These are phyloP conservation scores for Drosophila anceps DNA, from an alignment of 2,888 invertebrate species.

Conservation along the genomic window DNA sequence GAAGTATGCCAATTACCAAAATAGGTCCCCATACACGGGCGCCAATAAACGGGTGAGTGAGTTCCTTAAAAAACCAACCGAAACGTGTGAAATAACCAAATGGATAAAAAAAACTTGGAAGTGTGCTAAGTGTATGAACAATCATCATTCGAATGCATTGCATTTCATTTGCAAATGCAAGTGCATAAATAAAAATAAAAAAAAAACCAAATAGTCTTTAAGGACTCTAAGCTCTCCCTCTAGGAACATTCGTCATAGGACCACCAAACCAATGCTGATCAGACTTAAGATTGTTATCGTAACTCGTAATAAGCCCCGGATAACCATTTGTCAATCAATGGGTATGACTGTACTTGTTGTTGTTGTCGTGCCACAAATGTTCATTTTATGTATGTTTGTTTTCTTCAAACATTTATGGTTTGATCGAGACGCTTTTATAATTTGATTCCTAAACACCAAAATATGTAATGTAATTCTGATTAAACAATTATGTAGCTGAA, in stretches of 20 bases:
- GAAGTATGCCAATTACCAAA: conserved; percentile 48
- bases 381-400: conserved; percentile 42
- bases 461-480: conserved; percentile 52
- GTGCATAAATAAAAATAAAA: not conserved
- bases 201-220: conserved; percentile 29
- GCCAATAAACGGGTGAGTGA: conserved; percentile 65
- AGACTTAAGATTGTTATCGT: conserved; percentile 58
- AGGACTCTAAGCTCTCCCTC: conserved; percentile 46
- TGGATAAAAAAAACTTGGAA: conserved; percentile 46
- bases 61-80: conserved; percentile 58
- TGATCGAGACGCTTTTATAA: conserved; percentile 39
- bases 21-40: conserved; percentile 35
- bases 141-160: conserved; percentile 11
- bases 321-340: conserved; percentile 55
- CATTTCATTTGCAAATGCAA: not conserved
- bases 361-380: conserved; percentile 61
- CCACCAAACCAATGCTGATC: conserved; percentile 58
- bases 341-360: conserved; percentile 65
- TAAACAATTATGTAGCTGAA: conserved; percentile 60
- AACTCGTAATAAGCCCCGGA: conserved; percentile 60
- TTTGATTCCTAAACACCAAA: conserved; percentile 38
- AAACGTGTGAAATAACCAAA: conserved; percentile 35
- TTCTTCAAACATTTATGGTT: conserved; percentile 45
- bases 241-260: conserved; percentile 60
- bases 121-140: conserved; percentile 46